These are phyloP conservation scores for Hemichromis elongatus DNA, from an alignment of 2,113 vertebrate genomes.

Conservation along the genomic window DNA sequence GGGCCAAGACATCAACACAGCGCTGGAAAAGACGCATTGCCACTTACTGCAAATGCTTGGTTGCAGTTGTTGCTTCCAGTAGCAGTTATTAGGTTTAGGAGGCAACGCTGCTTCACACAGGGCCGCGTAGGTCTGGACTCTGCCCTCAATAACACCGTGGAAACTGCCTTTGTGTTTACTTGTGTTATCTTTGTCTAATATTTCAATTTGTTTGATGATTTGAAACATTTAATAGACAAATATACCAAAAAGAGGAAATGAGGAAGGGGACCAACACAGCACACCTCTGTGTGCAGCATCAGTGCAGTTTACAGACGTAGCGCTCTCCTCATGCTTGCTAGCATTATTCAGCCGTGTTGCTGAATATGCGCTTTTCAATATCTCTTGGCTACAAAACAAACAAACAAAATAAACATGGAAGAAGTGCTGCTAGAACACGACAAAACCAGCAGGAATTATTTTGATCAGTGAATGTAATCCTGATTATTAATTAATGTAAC, in stretches of 20 bases:
- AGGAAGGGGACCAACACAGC: not conserved
- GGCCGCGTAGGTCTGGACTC: no score
- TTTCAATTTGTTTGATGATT: not conserved
- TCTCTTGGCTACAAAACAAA: not conserved
- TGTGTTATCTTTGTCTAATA: not conserved
- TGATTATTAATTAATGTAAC: not conserved
- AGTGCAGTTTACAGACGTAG: not conserved
- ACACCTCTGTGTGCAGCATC: not conserved
- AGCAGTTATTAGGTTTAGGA: no score
- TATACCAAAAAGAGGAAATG: not conserved
- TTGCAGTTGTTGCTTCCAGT: no score
- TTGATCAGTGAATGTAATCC: no score
- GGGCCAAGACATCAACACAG: no score
- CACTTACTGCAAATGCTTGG: no score
- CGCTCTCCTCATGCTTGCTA: not conserved
- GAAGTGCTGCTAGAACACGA: not conserved
- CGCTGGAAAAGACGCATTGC: no score
- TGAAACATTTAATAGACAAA: not conserved
- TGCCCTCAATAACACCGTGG: not conserved
- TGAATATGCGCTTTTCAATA: not conserved
- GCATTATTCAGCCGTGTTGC: not conserved
- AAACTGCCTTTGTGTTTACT: not conserved
- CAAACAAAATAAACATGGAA: not conserved
- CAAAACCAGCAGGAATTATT: fast-evolving
- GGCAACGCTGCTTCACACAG: no score